Percentiles rank a stretch among this genome's conserved stretches.
Evolutionary conservation across 2,888 invertebrate species (phyloP).

Genomic region (Parapristionchus giblindavisi): DNA sequence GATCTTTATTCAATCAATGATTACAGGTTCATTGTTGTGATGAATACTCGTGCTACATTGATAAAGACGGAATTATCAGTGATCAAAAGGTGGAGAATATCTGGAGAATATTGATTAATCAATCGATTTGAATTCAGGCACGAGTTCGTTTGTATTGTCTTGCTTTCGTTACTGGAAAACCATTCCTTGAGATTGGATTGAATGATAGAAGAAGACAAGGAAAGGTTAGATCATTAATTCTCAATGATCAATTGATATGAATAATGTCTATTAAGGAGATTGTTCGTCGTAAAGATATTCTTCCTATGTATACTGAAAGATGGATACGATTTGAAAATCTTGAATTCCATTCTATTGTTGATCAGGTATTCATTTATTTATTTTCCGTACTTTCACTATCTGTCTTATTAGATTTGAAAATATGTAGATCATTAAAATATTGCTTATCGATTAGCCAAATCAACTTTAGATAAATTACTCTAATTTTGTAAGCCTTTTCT

Average conservation of each 20-base stretch:
- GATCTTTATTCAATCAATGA: background rate
- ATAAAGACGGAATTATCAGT: slow-evolving; percentile 77
- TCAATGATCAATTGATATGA: too few relatives aligned
- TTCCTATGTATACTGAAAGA: slow-evolving; percentile 93
- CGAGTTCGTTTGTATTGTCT: slow-evolving; percentile 93
- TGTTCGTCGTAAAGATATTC: slow-evolving; percentile 97
- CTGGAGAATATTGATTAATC: background rate
- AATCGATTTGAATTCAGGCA: slow-evolving; percentile 73
- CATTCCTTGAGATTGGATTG: slow-evolving; percentile 92
- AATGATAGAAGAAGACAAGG: slow-evolving; percentile 79
- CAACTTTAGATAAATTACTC: too few relatives aligned
- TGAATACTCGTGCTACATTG: slow-evolving; percentile 71
- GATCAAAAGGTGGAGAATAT: slow-evolving; percentile 33
- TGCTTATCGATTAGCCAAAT: too few relatives aligned
- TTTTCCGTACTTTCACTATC: background rate
- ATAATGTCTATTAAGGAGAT: slow-evolving; percentile 80
- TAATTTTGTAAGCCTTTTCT: too few relatives aligned
- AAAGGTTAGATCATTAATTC: too few relatives aligned
- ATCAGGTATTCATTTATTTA: slow-evolving; percentile 75
- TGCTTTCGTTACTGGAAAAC: slow-evolving; percentile 95
- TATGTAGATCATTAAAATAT: too few relatives aligned
- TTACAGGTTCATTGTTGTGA: slow-evolving; percentile 69
- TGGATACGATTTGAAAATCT: slow-evolving; percentile 95
- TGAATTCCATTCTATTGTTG: slow-evolving; percentile 94
- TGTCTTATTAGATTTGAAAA: background rate